phyloP scores from a whole-genome alignment of 2,797 vertebrate genomes.

The Aeoliscus strigatus region DNA sequence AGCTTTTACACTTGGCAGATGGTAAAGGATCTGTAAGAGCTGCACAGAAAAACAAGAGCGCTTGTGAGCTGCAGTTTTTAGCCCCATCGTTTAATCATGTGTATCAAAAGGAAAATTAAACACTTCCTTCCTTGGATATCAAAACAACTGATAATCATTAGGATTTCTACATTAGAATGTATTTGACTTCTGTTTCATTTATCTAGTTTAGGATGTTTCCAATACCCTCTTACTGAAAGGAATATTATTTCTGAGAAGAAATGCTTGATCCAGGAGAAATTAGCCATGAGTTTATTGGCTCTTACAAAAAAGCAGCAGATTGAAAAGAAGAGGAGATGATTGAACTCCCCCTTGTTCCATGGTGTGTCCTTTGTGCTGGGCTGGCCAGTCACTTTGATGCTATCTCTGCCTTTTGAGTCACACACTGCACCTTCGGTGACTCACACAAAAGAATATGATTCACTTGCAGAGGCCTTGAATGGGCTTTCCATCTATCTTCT shows the following conservation, averaged over 20 bases:
- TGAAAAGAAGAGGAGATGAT: conserved; percentile 66
- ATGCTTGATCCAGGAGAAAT: conserved; percentile 50
- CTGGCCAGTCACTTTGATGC: conserved; percentile 68
- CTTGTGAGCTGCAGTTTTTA: conserved; percentile 42
- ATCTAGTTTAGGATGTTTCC: conserved; percentile 25
- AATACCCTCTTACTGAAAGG: conserved; percentile 15
- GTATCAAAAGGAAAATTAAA: conserved; percentile 14
- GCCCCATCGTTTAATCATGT: conserved; percentile 50
- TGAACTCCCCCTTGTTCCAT: conserved; percentile 66
- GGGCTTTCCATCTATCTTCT: conserved; percentile 42
- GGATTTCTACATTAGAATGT: conserved; percentile 31
- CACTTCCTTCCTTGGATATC: conserved; percentile 28
- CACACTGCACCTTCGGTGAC: conserved; percentile 38
- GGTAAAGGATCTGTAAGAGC: conserved; percentile 39
- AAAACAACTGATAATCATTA: conserved; percentile 33
- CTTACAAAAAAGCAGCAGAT: conserved; percentile 59
- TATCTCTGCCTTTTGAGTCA: conserved; percentile 59
- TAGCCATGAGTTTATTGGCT: conserved; percentile 60
- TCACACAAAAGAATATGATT: conserved; percentile 69
- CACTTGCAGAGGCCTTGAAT: conserved; percentile 52
- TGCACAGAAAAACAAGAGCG: conserved; percentile 20
- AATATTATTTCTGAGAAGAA: conserved; percentile 47
- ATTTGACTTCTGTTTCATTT: too few species aligned
- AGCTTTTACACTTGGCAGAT: conserved; percentile 60
- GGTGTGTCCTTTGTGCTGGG: conserved; percentile 62